A percentile compares a stretch with the other conserved stretches of the same genome.
Evolutionary conservation across 2,113 vertebrate genomes (phyloP).

Genomic region (Corydoras sp.): DNA sequence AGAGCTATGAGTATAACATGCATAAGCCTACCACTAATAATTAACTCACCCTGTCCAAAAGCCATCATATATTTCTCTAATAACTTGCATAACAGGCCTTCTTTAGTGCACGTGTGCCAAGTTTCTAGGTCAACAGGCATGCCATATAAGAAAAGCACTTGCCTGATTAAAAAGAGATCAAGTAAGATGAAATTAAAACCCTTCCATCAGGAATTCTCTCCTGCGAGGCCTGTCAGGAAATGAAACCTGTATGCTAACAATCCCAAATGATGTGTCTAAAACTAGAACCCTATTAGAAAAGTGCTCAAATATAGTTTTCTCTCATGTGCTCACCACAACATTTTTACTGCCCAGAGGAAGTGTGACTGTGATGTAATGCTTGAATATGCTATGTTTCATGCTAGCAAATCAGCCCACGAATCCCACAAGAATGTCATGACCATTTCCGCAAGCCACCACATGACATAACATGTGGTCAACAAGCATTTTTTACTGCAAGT

Average conservation of each 20-base stretch:
- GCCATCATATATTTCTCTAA: slow-evolving; percentile 23
- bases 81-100: slow-evolving; percentile 27
- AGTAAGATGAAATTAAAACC: slow-evolving; percentile 41
- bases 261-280: slow-evolving; percentile 44
- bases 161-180: slow-evolving; percentile 37
- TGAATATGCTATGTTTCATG: background rate
- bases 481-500: no score
- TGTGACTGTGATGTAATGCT: slow-evolving; percentile 13
- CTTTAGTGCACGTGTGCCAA: slow-evolving; percentile 1
- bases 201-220: slow-evolving; percentile 41
- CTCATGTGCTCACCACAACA: slow-evolving; percentile 2
- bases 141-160: slow-evolving; percentile 21
- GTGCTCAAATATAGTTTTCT: slow-evolving; percentile 16
- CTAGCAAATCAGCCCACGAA: slow-evolving; percentile 9
- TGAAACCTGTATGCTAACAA: slow-evolving; percentile 39
- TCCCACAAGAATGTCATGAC: background rate
- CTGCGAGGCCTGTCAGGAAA: slow-evolving; percentile 37
- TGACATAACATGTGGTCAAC: no score
- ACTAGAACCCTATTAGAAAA: slow-evolving; percentile 47
- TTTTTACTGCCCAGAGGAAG: background rate
- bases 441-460: no score
- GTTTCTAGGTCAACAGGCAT: slow-evolving; percentile 36
- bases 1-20: no score
- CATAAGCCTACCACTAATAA: no score
- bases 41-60: background rate